Base-by-base conservation (phyloP, 2,797 vertebrate species). In the Apogon talboti region DNA sequence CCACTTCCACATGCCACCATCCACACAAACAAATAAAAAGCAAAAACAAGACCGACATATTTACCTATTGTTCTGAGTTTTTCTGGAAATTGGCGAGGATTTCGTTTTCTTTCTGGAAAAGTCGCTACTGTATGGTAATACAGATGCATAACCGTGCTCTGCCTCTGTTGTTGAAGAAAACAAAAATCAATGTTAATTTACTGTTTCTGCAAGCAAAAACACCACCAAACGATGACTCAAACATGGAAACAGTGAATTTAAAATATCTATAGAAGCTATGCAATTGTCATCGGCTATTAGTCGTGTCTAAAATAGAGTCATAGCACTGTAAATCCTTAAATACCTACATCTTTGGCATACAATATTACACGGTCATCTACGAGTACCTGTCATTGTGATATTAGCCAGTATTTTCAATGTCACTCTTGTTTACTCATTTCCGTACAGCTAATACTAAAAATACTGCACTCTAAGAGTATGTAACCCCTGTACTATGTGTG, bases 121-220 rank as follows among this genome's bases (percentile, higher is more conserved):
- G 94, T 98, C 96, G 84, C 92, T 95, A 87, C 95, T 95, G 94
- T 94, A 98, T 67, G 97, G 98, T 93, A 98, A 94, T 90, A 96
- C 96, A 74, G 98, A 98, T 61, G 97, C 98, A 90, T 99, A 99
- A 85, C 98, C 97, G 87, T 99, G 98, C 84, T 99, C 98, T 89
- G 98, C 97, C 91, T 98, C 98, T 98, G 87, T 83, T 44, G 83
- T 83, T 70, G 78, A 75, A 75, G 52, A 74, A 79, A 75, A 89
- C 65, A 89, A 75, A 47, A 66, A 73, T 41, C n/a, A 58, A 50
- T 59, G 62, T 75, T 79, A 48, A 74, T 56, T 53, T 53, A n/a
- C 38, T 43, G 15, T 5, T 37, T 65, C 43, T 68, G 53, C 14
- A 18, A 14, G 52, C 13, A 51, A 38, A 2, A 14, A 42, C 7